Percentiles rank a stretch among this genome's conserved stretches.
Conservation (phyloP, 2,113 vertebrate genomes). For the Callithrix jacchus region DNA sequence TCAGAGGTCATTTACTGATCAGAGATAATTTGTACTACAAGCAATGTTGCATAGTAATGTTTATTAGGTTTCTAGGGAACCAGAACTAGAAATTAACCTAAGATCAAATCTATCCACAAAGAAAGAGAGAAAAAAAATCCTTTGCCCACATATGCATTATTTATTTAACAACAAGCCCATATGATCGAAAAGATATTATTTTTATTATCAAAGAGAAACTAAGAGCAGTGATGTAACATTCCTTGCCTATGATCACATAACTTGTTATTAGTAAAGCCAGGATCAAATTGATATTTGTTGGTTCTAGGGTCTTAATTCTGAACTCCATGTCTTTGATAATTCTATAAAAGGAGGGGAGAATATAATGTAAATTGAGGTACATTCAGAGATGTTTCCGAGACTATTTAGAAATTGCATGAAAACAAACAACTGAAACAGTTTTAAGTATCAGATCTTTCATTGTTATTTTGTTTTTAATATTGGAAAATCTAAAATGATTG, state of each 20-base stretch:
- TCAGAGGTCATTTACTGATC: neutral
- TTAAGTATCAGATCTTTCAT: neutral
- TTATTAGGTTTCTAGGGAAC: neutral
- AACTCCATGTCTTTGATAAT: neutral
- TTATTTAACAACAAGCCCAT: neutral
- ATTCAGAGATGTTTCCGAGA: neutral
- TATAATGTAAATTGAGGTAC: neutral
- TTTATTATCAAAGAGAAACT: neutral
- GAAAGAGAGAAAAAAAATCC: neutral
- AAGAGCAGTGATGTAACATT: neutral
- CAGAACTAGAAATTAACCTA: neutral
- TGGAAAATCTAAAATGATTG: neutral
- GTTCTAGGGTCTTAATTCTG: neutral
- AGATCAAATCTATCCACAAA: neutral
- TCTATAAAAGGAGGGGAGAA: neutral
- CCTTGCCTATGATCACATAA: neutral
- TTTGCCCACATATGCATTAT: neutral
- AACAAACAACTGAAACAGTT: neutral
- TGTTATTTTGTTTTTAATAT: neutral
- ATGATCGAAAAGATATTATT: neutral
- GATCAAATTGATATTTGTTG: neutral
- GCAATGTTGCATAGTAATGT: neutral
- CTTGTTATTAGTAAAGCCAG: neutral
- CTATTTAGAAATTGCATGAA: neutral
- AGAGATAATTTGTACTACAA: neutral